These are phyloP conservation scores for Loris lydekkerianus DNA, from an alignment of 2,797 vertebrate species.

Conservation along the genomic window DNA sequence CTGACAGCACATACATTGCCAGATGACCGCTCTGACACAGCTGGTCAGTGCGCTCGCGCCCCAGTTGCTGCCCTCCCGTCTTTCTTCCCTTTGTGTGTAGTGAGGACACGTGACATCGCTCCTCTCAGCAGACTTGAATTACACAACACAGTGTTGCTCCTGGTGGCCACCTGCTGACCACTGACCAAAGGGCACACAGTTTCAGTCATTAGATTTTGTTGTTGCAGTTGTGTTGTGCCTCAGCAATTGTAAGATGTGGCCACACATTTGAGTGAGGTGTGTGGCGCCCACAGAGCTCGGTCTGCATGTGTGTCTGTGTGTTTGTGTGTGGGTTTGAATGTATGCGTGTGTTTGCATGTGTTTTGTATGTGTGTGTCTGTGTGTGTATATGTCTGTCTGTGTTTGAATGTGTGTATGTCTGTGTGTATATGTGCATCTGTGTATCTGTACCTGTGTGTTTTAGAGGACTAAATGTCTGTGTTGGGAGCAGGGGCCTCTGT, in stretches of 20 bases:
- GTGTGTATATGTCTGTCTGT: too few species aligned
- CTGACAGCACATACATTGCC: not conserved
- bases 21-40: not conserved
- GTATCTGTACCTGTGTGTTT: not conserved
- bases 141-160: too few species aligned
- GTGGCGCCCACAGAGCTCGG: not conserved
- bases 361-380: not conserved
- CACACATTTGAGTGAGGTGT: not conserved
- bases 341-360: accelerated
- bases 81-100: not conserved
- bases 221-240: not conserved
- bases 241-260: accelerated
- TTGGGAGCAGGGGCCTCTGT: not conserved
- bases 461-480: not conserved
- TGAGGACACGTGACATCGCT: not conserved
- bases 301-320: too few species aligned
- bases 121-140: not conserved
- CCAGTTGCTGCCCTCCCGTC: not conserved
- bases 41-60: too few species aligned
- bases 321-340: too few species aligned
- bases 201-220: too few species aligned
- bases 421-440: too few species aligned
- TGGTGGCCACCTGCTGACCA: not conserved
- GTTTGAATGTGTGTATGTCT: too few species aligned
- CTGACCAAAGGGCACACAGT: too few species aligned